Evolutionary conservation across 2,113 vertebrate species (phyloP).

Genomic region (Pseudorasbora parva): DNA sequence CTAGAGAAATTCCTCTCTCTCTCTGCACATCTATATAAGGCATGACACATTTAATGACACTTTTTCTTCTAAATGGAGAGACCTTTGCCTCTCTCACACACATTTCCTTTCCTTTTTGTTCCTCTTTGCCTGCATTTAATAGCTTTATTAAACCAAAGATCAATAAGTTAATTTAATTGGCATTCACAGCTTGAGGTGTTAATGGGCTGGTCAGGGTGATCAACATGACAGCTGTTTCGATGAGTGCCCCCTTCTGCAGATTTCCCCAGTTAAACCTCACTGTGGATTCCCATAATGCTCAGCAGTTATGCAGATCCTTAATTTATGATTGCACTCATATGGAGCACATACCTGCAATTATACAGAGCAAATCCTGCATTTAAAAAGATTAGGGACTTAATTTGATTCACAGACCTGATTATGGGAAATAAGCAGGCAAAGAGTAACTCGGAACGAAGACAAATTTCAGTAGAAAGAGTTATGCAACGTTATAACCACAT

Average conservation of each 20-base stretch:
- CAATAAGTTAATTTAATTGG: constrained; percentile 69
- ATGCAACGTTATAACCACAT: constrained; percentile 16
- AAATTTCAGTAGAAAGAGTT: background rate
- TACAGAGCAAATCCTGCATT: background rate
- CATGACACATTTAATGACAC: background rate
- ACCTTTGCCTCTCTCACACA: background rate
- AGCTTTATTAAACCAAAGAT: constrained; percentile 66
- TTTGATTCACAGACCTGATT: constrained; percentile 6
- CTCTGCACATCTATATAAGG: constrained; percentile 1
- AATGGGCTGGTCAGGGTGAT: constrained; percentile 58
- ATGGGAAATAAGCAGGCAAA: background rate
- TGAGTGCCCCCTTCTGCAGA: constrained; percentile 28
- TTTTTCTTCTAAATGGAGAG: background rate
- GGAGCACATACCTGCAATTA: constrained; percentile 29
- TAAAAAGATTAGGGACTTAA: constrained; percentile 23
- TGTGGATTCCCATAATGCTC: constrained; percentile 27
- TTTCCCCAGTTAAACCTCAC: constrained; percentile 25
- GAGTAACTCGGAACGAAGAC: background rate
- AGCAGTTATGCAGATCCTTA: constrained; percentile 17
- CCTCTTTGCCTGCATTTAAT: constrained; percentile 52
- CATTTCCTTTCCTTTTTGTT: constrained; percentile 8
- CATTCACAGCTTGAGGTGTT: constrained; percentile 64
- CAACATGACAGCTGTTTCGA: constrained; percentile 60
- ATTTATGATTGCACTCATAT: constrained; percentile 23
- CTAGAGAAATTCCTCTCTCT: constrained; percentile 21